These are phyloP conservation scores for Ommatoiulus sabulosus DNA, from an alignment of 2,888 invertebrate species.

Conservation along the genomic window DNA sequence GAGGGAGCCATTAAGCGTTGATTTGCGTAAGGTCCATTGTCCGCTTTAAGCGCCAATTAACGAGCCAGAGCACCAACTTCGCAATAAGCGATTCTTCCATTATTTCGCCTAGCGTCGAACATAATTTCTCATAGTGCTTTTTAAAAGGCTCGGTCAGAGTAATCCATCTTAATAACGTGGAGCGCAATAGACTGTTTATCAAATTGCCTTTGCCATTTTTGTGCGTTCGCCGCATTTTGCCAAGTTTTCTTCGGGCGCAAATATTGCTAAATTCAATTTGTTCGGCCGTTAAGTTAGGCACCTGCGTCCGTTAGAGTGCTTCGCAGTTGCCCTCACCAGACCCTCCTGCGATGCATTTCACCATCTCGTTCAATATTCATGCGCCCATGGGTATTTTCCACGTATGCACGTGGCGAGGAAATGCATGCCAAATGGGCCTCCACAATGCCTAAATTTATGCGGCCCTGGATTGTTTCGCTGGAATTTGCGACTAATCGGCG, in stretches of 20 bases:
- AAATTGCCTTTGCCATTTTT: constrained; percentile 26
- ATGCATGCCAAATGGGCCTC: neutral
- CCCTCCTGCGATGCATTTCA: neutral
- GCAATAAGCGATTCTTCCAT: too few species aligned
- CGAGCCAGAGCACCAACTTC: too few species aligned
- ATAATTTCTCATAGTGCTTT: constrained; percentile 23
- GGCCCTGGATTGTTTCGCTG: neutral
- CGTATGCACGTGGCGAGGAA: neutral
- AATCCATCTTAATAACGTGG: constrained; percentile 8
- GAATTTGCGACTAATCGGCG: constrained; percentile 6
- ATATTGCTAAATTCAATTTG: constrained; percentile 27
- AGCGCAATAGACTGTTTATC: neutral
- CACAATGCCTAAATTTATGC: neutral
- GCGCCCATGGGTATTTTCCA: constrained; percentile 34
- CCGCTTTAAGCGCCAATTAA: too few species aligned
- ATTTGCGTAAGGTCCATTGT: too few species aligned
- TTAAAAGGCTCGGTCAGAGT: neutral
- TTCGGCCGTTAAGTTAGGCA: constrained; percentile 10
- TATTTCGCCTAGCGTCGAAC: too few species aligned
- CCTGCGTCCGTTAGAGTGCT: constrained; percentile 34
- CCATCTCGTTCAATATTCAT: constrained; percentile 27
- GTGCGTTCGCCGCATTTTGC: neutral
- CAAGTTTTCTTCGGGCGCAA: constrained; percentile 26
- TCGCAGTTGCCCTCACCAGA: neutral
- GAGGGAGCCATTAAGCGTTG: too few species aligned